Base-by-base conservation (phyloP, 2,113 vertebrate species). In the Anthoscopus minutus region DNA sequence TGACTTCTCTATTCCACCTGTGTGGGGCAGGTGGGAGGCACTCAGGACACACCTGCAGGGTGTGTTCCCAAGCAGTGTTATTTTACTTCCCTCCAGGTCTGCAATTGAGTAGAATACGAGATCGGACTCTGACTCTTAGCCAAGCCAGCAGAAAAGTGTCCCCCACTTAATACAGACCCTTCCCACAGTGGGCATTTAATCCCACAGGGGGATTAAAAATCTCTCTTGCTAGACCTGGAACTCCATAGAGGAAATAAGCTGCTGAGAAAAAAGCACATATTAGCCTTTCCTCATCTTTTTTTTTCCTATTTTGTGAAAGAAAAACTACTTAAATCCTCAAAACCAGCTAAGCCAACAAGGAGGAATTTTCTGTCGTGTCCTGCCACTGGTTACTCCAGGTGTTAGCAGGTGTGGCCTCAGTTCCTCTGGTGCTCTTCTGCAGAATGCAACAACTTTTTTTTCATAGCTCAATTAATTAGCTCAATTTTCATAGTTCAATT, bases 71-170 rank as follows among this genome's bases (percentile, higher is more conserved):
- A n/a, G n/a, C n/a, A 11, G 6, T 6, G 33, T 33, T 35, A 4
- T 27, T 67, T 58, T n/a, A 6, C 15, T 71, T 6, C 4, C 13
- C 30, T 78, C 23, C 31, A 79, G 15, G 24, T 66, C 30, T 74
- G 44, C 0, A 4, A 3, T 23, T 0, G 0, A 40, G 28, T 2
- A 53, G 35, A 24, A n/a, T 0, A 1, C 21, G n/a, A 47, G 15
- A 57, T 19, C 40, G 38, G 45, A 21, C 42, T 53, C n/a, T 61
- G 53, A 16, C 24, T 18, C 6, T 73, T 40, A 35, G 30, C 6
- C 23, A 71, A 35, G 23, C 16, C n/a, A 38, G 21, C 20, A 80
- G 53, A 60, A 35, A 42, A 77, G 54, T 40, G 23, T 7, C 12
- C 7, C 69, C 25, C 12, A 4, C n/a, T 72, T 51, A 15, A 30